Evolutionary conservation across 2,113 vertebrate species (phyloP).

Genomic region (zebrafish (Danio rerio)): DNA sequence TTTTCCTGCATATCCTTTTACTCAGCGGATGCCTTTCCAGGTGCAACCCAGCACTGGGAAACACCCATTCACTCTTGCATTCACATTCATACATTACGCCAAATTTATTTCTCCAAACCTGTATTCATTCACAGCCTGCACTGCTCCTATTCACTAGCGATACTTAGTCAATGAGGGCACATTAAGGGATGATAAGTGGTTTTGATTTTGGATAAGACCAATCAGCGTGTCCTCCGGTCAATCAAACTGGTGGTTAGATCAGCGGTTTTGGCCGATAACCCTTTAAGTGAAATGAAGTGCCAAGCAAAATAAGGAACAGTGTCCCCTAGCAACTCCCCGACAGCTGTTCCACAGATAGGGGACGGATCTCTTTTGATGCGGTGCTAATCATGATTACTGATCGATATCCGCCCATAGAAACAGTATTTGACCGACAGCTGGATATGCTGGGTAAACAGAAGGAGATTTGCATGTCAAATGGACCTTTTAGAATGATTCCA

Average conservation of each 20-base stretch:
- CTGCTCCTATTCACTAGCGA: not conserved
- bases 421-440: slow-evolving; percentile 29
- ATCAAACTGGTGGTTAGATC: slow-evolving; percentile 27
- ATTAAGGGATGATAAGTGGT: not conserved
- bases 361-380: slow-evolving; percentile 17
- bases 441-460: slow-evolving; percentile 18
- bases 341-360: slow-evolving; percentile 23
- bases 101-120: no score
- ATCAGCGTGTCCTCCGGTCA: slow-evolving; percentile 27
- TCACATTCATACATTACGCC: no score
- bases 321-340: slow-evolving; percentile 10
- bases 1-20: no score
- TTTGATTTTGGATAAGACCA: not conserved
- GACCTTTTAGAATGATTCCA: slow-evolving; percentile 26
- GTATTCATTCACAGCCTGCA: not conserved
- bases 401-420: slow-evolving; percentile 14
- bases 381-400: slow-evolving; percentile 3
- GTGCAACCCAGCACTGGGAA: no score
- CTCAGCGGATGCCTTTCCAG: no score
- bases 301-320: slow-evolving; percentile 52
- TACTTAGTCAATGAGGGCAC: not conserved
- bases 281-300: slow-evolving; percentile 36
- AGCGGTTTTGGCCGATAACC: slow-evolving; percentile 17
- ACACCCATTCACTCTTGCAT: no score
- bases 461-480: slow-evolving; percentile 44